Evolutionary conservation across 1,140 invertebrate species (phyloP), one percentile per base, ranked within the genome.

Genomic region (Listronotus oregonensis): DNA sequence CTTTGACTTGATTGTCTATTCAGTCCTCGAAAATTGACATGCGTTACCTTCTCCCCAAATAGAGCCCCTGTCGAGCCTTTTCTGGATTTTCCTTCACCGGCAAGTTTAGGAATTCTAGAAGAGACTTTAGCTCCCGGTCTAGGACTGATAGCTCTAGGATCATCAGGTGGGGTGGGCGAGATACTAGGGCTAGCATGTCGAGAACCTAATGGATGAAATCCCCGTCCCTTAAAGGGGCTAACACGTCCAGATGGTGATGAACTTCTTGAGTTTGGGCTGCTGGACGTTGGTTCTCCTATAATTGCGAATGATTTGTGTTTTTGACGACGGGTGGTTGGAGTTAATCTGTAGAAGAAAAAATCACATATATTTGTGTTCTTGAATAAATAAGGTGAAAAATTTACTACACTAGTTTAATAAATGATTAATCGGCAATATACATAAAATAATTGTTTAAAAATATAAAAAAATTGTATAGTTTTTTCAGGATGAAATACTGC

Each of bases 271-370:
- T 76, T 77, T 43, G 75, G 71, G 31, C 73, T 79, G 18, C 77
- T 78, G 21, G 79, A 77, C 15, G 78, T 76, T 8, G 77, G 65
- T 49, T 86, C 82, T 6, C 84, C 82, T 43, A 88, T 79, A 56
- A 88, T 87, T 37, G 87, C 85, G 72, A 88, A 88, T 15, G 82
- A 73, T 60, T 80, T 77, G 70, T 82, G 81, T 59, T 81, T 82
- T 56, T 80, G 77, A 27, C 80, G 10, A 32, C 43, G 40, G 7
- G 50, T 17, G 7, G 37, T 54, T 14, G 43, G 27, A 31, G 60
- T 37, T 18, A 57, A 43, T 42, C 51, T 64, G n/a, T 46, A 42
- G 43, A 9, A 11, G 37, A 34, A 31, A 52, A 32, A 8, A 52
- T n/a, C 1, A 7, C 1, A 18, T 5, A 31, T 32, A 4, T 7